A percentile compares a stretch with the other conserved stretches of the same genome.
phyloP scores from a whole-genome alignment of 2,797 vertebrate genomes.

The Rhodeus uyekii region DNA sequence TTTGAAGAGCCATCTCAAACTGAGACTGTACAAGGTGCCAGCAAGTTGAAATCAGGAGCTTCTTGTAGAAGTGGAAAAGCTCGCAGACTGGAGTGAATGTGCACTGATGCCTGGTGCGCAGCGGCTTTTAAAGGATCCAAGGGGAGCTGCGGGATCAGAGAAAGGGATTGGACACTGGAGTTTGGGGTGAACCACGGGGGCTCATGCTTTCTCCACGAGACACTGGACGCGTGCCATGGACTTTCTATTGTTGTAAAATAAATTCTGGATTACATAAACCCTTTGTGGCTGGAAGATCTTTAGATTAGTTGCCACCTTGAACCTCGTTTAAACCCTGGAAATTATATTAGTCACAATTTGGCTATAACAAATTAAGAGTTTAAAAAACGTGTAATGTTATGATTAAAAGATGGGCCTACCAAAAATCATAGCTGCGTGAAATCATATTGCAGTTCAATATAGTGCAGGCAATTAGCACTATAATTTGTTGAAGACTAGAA shows the following conservation, averaged over 20 bases:
- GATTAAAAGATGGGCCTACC: too few relatives aligned
- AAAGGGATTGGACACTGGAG: slow-evolving; percentile 66
- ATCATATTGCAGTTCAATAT: too few relatives aligned
- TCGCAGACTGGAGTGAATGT: background rate
- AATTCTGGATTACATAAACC: background rate
- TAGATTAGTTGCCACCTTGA: background rate
- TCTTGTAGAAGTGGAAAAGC: background rate
- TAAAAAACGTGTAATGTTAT: too few relatives aligned
- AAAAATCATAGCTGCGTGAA: too few relatives aligned
- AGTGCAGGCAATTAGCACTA: background rate
- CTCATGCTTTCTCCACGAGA: slow-evolving; percentile 25
- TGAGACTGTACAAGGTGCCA: background rate
- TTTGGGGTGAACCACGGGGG: background rate
- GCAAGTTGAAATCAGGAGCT: background rate
- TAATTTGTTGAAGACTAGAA: background rate
- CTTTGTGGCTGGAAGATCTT: background rate
- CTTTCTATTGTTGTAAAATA: slow-evolving; percentile 21
- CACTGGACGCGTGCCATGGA: slow-evolving; percentile 57
- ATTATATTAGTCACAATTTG: background rate
- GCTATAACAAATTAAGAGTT: too few relatives aligned
- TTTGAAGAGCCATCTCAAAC: slow-evolving; percentile 76
- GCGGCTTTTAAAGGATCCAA: slow-evolving; percentile 55
- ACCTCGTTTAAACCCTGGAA: background rate
- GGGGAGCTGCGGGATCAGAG: slow-evolving; percentile 48
- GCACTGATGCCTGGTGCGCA: background rate